Base-by-base conservation (phyloP, 2,888 invertebrate genomes). In the Peribatodes rhomboidaria region DNA sequence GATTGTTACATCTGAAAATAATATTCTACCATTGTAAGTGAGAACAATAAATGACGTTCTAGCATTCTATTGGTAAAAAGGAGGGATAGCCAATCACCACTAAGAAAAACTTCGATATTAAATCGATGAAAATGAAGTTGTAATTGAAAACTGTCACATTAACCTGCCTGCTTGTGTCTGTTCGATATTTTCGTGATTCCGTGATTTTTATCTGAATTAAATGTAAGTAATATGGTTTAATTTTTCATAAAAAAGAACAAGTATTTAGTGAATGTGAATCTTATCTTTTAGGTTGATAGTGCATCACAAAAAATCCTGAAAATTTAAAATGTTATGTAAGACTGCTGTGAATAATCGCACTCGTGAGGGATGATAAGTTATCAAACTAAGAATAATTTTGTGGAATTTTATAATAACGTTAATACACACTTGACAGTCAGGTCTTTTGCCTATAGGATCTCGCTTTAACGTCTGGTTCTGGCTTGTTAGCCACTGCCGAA, bases 241-340 rank as follows among this genome's bases (percentile, higher is more conserved):
- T 49, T 50, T 54, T 13, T 35, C 8, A 9, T 20, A 49, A n/a
- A 35, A 7, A 35, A 16, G 14, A 41, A 3, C 6, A 27, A 35
- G 11, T 60, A n/a, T 35, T 13, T 37, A 9, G 27, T 18, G 27
- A 22, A 47, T n/a, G 11, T 14, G 6, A n/a, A 10, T 53, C 18
- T 4, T 13, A 18, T 46, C 2, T 31, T n/a, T n/a, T n/a, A n/a
- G n/a, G n/a, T n/a, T n/a, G n/a, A 20, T 4, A 33, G 4, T 11
- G 7, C 11, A 20, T 37, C n/a, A n/a, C 27, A 6, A 33, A 7
- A 14, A 47, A 27, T 39, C 50, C 42, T 55, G 18, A 20, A 54
- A 49, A 61, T 44, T 18, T 22, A 63, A 70, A 71, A 63, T 78
- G 76, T 82, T 82, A 82, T 81, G 80, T 82, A 82, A 82, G 80